These are phyloP conservation scores for Dendrolimus houi DNA, from an alignment of 2,888 invertebrate genomes.

Conservation along the genomic window DNA sequence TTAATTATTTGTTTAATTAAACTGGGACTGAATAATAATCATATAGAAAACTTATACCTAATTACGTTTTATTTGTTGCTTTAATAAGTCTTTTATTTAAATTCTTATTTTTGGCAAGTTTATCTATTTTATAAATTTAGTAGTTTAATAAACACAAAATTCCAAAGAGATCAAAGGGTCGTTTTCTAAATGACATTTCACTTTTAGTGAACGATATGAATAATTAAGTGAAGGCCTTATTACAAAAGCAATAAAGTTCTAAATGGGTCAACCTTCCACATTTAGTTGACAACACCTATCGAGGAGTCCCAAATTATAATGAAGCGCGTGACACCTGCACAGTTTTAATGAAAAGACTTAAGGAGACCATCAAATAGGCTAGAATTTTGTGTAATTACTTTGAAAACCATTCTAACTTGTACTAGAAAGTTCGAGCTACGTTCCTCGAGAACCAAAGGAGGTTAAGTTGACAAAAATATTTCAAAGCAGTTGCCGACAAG, in stretches of 20 bases:
- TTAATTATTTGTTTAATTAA: too few species aligned
- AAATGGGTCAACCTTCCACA: constrained; percentile 3
- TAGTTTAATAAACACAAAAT: too few species aligned
- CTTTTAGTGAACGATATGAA: too few species aligned
- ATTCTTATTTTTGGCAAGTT: too few species aligned
- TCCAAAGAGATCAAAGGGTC: too few species aligned
- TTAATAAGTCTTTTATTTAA: too few species aligned
- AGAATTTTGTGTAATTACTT: constrained; percentile 19
- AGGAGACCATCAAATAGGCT: constrained; percentile 13
- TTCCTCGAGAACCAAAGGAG: constrained; percentile 16
- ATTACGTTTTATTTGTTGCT: too few species aligned
- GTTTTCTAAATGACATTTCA: too few species aligned
- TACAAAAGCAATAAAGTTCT: constrained; percentile 7
- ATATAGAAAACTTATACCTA: too few species aligned
- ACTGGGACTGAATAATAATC: too few species aligned
- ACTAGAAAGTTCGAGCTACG: constrained; percentile 10
- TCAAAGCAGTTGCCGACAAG: constrained; percentile 3
- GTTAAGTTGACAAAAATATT: constrained; percentile 11
- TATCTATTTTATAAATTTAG: too few species aligned
- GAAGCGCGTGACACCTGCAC: constrained; percentile 23
- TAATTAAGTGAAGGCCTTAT: constrained; percentile 5
- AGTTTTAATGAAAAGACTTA: constrained; percentile 21
- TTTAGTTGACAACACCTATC: constrained; percentile 10
- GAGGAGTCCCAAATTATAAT: constrained; percentile 22
- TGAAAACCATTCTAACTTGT: constrained; percentile 18